Evolutionary conservation across 2,797 vertebrate species (phyloP).

Genomic region (Falco peregrinus): DNA sequence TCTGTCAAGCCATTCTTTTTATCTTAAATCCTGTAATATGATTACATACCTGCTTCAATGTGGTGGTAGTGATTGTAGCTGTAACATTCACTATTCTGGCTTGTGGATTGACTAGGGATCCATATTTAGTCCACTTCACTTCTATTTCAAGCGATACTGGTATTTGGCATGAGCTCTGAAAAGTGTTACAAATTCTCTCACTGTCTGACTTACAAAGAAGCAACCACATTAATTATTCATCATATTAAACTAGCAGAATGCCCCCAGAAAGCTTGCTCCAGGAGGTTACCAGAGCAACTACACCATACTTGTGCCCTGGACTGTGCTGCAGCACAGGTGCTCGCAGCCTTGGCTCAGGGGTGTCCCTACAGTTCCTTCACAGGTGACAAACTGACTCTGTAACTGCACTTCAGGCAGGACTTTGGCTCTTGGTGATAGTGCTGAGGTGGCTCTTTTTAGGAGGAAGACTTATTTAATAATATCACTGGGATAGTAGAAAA

Average conservation of each 20-base stretch:
- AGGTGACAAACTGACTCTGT: neutral
- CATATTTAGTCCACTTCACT: slow-evolving; percentile 92
- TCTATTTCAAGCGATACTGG: slow-evolving; percentile 85
- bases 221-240: neutral
- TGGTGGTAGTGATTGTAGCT: slow-evolving; percentile 55
- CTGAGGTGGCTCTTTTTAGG: neutral
- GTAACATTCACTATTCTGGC: slow-evolving; percentile 85
- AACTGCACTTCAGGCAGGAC: neutral
- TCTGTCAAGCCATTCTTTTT: neutral
- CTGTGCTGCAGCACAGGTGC: neutral
- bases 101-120: slow-evolving; percentile 90
- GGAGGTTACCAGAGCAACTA: neutral
- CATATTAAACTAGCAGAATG: neutral
- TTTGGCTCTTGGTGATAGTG: neutral
- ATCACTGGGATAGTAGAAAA: neutral
- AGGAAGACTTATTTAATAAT: neutral
- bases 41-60: slow-evolving; percentile 81
- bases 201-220: neutral
- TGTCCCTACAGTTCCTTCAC: neutral
- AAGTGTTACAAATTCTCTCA: neutral
- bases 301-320: neutral
- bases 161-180: slow-evolving; percentile 83
- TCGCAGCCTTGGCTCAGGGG: neutral
- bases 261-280: neutral
- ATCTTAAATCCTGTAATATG: neutral